Percentiles rank a stretch among this genome's conserved stretches.
Evolutionary conservation across 37 sponge, comb jelly and placozoan genomes (phyloP).

Genomic region (Bolinopsis microptera): DNA sequence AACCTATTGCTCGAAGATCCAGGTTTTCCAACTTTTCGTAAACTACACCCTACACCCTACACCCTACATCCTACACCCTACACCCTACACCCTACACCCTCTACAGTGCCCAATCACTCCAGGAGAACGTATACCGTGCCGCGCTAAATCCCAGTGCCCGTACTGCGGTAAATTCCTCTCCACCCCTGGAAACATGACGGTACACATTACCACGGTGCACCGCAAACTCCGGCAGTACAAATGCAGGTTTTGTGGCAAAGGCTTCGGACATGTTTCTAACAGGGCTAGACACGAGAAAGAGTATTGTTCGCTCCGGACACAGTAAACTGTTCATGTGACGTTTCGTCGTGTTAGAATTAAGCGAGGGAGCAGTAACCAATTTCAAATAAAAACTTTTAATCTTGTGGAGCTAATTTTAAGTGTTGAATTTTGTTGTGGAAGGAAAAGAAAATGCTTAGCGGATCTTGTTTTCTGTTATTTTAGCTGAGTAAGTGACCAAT

Average conservation of each 20-base stretch:
- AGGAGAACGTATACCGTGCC: no score
- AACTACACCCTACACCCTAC: no score
- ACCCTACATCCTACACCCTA: no score
- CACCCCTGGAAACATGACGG: neutral
- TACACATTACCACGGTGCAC: neutral
- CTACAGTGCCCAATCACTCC: no score
- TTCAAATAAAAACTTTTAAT: neutral
- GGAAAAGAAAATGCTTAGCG: no score
- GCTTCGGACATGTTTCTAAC: neutral
- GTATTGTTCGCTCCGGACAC: neutral
- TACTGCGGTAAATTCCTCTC: neutral
- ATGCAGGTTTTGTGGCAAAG: constrained; percentile 26
- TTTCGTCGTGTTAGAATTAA: neutral
- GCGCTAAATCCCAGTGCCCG: neutral
- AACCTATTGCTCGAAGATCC: no score
- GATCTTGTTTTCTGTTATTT: no score
- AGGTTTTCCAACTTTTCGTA: no score
- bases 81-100: no score
- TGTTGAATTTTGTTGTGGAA: neutral
- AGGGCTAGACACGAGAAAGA: neutral
- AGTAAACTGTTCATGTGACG: no score
- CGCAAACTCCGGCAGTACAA: neutral
- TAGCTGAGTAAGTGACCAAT: no score
- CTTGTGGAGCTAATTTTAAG: neutral
- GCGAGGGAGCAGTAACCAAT: neutral